A percentile compares a stretch with the other conserved stretches of the same genome.
Evolutionary conservation across 2,797 vertebrate species (phyloP).

Genomic region (Tarsius wallacei): DNA sequence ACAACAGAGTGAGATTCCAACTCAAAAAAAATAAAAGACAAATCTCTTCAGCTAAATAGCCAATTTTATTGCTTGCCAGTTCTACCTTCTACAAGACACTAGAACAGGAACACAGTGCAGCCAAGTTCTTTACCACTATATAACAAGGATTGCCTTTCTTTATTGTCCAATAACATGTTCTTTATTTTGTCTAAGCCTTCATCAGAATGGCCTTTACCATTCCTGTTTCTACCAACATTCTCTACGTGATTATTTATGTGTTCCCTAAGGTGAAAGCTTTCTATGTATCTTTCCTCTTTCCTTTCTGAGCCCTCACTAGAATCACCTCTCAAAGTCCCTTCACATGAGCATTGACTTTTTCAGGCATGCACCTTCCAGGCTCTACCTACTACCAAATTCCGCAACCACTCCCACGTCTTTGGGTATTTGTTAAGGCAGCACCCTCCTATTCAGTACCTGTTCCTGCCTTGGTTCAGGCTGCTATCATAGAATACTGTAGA

Average conservation of each 20-base stretch:
- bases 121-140: background rate
- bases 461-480: background rate
- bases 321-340: background rate
- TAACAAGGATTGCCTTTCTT: background rate
- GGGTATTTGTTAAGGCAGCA: background rate
- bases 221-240: background rate
- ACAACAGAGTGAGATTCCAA: no score
- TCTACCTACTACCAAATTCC: background rate
- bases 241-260: background rate
- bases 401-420: background rate
- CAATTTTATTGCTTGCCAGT: background rate
- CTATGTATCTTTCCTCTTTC: background rate
- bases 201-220: background rate
- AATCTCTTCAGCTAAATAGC: background rate
- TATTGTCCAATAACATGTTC: no score
- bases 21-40: no score
- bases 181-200: background rate
- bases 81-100: background rate
- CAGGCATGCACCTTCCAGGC: background rate
- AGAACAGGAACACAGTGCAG: background rate
- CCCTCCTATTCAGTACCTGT: background rate
- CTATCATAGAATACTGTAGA: no score
- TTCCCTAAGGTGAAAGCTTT: background rate
- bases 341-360: background rate
- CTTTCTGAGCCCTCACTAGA: background rate